Percentiles rank a stretch among this genome's conserved stretches.
These are phyloP conservation scores for Drosophila pseudotakahashii DNA, from an alignment of 2,888 invertebrate species.

Conservation along the genomic window DNA sequence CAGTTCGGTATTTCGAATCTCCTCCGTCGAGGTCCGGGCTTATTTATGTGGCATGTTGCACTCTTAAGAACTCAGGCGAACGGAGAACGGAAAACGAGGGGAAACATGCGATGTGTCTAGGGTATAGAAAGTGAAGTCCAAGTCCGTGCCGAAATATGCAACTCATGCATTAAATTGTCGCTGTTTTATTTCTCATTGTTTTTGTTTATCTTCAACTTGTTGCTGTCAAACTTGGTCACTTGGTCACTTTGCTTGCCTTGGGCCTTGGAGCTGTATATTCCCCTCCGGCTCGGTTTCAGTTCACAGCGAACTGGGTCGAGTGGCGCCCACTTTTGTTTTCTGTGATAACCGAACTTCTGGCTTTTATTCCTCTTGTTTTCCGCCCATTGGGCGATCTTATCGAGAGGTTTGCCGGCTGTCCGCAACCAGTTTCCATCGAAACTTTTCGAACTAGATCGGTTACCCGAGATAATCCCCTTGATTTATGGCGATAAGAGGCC, in stretches of 20 bases:
- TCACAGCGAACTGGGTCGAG: constrained; percentile 67
- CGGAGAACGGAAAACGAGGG: constrained; percentile 35
- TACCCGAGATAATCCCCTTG: constrained; percentile 32
- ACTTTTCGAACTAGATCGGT: constrained; percentile 34
- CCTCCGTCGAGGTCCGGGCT: constrained; percentile 57
- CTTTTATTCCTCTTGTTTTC: constrained; percentile 50
- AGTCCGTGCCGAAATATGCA: constrained; percentile 66
- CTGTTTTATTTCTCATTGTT: constrained; percentile 78
- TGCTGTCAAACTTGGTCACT: constrained; percentile 78
- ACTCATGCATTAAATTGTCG: constrained; percentile 80
- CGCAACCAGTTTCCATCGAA: constrained; percentile 35
- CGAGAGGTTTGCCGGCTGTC: constrained; percentile 7
- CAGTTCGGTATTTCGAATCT: constrained; percentile 74
- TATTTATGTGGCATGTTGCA: constrained; percentile 79
- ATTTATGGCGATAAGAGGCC: constrained; percentile 43
- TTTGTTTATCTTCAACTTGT: constrained; percentile 78
- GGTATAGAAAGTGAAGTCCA: constrained; percentile 37
- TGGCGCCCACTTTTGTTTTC: constrained; percentile 77
- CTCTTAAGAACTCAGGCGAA: too few species aligned
- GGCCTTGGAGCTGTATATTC: constrained; percentile 25
- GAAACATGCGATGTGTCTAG: constrained; percentile 55
- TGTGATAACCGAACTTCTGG: constrained; percentile 63
- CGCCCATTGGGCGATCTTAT: constrained; percentile 42
- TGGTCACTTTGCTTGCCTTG: constrained; percentile 56
- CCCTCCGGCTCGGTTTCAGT: constrained; percentile 19